Evolutionary conservation across 2,113 vertebrate species (phyloP).

Genomic region (Gallinago undulata): DNA sequence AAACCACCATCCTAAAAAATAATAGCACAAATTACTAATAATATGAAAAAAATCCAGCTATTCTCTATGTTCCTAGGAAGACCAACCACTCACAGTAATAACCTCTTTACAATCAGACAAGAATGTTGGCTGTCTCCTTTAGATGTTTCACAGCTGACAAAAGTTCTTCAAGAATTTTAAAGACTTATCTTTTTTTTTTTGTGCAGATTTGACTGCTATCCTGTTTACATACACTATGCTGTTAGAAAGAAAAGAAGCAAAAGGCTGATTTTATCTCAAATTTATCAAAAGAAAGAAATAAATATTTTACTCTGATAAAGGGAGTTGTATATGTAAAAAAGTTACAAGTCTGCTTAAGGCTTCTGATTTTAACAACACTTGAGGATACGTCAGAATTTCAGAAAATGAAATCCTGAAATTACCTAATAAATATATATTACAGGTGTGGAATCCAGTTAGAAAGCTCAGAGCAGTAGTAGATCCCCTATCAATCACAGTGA

Average conservation of each 20-base stretch:
- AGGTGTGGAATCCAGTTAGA: not conserved
- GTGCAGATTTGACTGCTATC: not conserved
- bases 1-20: not conserved
- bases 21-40: not conserved
- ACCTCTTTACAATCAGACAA: not conserved
- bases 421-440: not conserved
- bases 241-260: not conserved
- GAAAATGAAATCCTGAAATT: not conserved
- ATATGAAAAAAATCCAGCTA: not conserved
- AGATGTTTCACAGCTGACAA: not conserved
- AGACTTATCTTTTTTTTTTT: not conserved
- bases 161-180: not conserved
- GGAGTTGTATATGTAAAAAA: not conserved
- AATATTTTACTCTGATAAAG: not conserved
- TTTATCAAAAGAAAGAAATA: not conserved
- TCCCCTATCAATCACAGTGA: not conserved
- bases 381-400: not conserved
- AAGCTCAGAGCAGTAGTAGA: not conserved
- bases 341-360: not conserved
- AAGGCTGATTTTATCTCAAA: not conserved
- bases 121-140: not conserved
- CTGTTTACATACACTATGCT: not conserved
- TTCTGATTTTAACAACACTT: not conserved
- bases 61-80: not conserved
- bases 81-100: not conserved